These are phyloP conservation scores for Drosophila pseudoobscura DNA, from an alignment of 1,140 invertebrate genomes.

Conservation along the genomic window DNA sequence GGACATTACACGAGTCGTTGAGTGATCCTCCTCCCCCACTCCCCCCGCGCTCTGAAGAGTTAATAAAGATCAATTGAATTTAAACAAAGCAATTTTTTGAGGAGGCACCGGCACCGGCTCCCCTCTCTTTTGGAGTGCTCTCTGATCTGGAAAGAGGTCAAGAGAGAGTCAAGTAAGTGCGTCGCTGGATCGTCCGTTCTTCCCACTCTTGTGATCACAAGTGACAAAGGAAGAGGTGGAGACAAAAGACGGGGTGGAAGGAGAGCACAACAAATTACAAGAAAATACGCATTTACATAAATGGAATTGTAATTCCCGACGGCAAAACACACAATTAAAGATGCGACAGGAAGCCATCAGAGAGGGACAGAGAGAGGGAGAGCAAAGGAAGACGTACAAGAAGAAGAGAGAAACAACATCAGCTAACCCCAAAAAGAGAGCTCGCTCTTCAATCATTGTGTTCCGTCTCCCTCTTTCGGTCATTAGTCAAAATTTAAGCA, in stretches of 20 bases:
- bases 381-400: constrained; percentile 4
- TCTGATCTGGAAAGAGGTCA: constrained; percentile 1
- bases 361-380: constrained; percentile 2
- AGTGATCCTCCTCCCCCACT: constrained; percentile 16
- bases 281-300: constrained; percentile 72
- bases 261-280: constrained; percentile 61
- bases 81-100: constrained; percentile 69
- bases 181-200: constrained; percentile 5
- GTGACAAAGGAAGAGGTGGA: constrained; percentile 79
- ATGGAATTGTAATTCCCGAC: constrained; percentile 31
- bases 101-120: not conserved
- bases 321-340: constrained; percentile 65
- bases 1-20: constrained; percentile 64
- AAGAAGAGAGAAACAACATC: not conserved
- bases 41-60: constrained; percentile 17
- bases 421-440: constrained; percentile 20
- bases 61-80: constrained; percentile 82
- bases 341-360: constrained; percentile 58
- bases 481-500: constrained; percentile 75
- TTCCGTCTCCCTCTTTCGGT: constrained; percentile 40
- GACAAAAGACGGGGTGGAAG: constrained; percentile 32
- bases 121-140: constrained; percentile 26
- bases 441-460: constrained; percentile 45
- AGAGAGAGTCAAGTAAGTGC: constrained; percentile 51
- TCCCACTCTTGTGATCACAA: constrained; percentile 20